A percentile compares a stretch with the other conserved stretches of the same genome.
Evolutionary conservation across 2,797 vertebrate genomes (phyloP).

Genomic region (Microcaecilia unicolor): DNA sequence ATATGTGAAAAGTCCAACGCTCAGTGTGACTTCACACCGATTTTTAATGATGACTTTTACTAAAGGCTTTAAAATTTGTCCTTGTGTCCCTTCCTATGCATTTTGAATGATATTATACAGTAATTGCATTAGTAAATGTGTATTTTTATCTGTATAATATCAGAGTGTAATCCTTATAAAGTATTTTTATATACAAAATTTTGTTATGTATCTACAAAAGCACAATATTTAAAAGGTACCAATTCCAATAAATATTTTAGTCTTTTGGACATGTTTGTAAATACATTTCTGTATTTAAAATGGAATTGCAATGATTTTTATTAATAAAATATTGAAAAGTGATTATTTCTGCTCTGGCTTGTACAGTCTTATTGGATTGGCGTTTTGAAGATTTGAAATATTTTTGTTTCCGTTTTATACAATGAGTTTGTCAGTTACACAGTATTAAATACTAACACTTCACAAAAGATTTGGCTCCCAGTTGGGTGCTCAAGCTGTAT

Average conservation of each 20-base stretch:
- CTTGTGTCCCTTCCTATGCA: constrained; percentile 78
- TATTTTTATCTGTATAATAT: constrained; percentile 84
- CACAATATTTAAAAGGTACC: constrained; percentile 61
- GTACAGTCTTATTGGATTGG: no score
- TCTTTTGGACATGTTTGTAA: constrained; percentile 56
- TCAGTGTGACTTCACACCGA: constrained; percentile 39
- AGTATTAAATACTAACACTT: no score
- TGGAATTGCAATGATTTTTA: constrained; percentile 67
- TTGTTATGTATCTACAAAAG: constrained; percentile 73
- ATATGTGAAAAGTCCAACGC: constrained; percentile 56
- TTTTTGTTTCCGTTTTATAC: no score
- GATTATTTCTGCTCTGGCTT: not conserved
- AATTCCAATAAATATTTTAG: constrained; percentile 59
- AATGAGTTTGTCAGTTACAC: no score
- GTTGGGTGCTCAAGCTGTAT: no score
- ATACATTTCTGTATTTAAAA: constrained; percentile 61
- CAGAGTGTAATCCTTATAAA: constrained; percentile 92
- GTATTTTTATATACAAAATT: constrained; percentile 81
- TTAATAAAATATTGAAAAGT: constrained; percentile 60
- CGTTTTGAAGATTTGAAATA: no score
- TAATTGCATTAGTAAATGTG: constrained; percentile 64
- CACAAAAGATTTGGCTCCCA: no score
- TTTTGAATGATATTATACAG: constrained; percentile 66
- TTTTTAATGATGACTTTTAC: constrained; percentile 61
- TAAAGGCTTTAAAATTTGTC: constrained; percentile 48